Percentiles rank a stretch among this genome's conserved stretches.
Evolutionary conservation across 2,113 vertebrate species (phyloP).

Genomic region (Microcebus murinus): DNA sequence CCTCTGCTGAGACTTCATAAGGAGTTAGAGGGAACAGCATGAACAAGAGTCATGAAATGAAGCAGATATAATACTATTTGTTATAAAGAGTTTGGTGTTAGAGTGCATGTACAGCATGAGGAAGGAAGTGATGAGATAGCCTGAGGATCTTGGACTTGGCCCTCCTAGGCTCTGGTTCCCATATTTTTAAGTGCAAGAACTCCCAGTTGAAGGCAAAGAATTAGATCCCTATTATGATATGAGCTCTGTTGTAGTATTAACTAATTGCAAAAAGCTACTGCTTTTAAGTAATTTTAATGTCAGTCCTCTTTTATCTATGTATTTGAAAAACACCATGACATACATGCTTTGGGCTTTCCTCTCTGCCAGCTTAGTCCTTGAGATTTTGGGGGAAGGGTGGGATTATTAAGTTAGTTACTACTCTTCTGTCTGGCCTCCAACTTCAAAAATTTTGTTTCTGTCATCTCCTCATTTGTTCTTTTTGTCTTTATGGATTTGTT

Average conservation of each 20-base stretch:
- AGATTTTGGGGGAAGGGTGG: neutral
- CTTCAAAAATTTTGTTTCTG: neutral
- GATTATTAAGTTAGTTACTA: neutral
- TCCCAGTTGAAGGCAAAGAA: neutral
- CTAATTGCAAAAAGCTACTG: neutral
- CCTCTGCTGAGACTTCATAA: neutral
- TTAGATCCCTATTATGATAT: neutral
- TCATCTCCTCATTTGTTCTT: neutral
- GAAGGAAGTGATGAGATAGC: neutral
- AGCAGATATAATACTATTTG: neutral
- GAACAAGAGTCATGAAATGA: neutral
- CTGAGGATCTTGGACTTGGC: conserved; percentile 2
- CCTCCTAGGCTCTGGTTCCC: neutral
- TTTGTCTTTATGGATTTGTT: conserved; percentile 18
- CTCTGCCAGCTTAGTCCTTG: neutral
- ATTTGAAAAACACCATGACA: neutral
- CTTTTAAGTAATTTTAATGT: conserved; percentile 24
- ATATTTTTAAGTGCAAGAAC: neutral
- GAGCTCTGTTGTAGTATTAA: neutral
- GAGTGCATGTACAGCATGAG: neutral
- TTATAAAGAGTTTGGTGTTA: neutral
- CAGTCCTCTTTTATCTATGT: neutral
- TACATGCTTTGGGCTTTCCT: neutral
- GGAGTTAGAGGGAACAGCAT: neutral
- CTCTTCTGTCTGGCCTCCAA: neutral